Base-by-base conservation (phyloP, 1,140 invertebrate genomes). In the Ceratitis capitata region DNA sequence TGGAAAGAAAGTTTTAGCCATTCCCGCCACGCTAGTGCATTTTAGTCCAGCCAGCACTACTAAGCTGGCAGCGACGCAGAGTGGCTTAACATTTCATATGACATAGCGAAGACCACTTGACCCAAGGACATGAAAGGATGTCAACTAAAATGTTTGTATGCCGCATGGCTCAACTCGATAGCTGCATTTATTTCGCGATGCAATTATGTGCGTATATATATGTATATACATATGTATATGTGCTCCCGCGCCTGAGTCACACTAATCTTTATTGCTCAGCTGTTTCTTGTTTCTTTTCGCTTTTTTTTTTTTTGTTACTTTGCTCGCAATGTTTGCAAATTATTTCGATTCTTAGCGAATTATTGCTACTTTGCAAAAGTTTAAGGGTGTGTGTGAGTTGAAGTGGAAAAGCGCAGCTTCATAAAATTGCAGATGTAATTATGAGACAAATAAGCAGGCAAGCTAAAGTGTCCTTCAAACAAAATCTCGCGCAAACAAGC, bases 361-460 rank as follows among this genome's bases (percentile, higher is more conserved):
- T 29, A 35, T 69, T 69, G 61, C 14, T 23, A 78, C 69, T 78
- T 35, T 12, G 23, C 0, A 45, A 12, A 10, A 23, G 9, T 1
- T 23, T 6, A 5, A 23, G 32, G 1, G 0, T n/a, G 3, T n/a
- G 12, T n/a, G 35, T 69, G 29, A 45, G 69, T 78, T 45, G 61
- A 78, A 78, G 69, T 78, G 69, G 69, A 78, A 42, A 45, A 78
- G 69, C 39, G 69, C 39, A 42, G 39, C 29, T 39, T 69, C 32
- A 32, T 69, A 23, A 39, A 78, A 45, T 45, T 12, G 19, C 12
- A 78, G n/a, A n/a, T n/a, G n/a, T 45, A 78, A 78, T 78, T 78
- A 78, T 78, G 69, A 45, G 45, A 78, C 69, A 78, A 78, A 78
- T 78, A 78, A 78, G 69, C 45, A 26, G n/a, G 39, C 69, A 26